These are phyloP conservation scores for Sinhomidia bicolor DNA, from an alignment of 2,888 invertebrate species.

Conservation along the genomic window DNA sequence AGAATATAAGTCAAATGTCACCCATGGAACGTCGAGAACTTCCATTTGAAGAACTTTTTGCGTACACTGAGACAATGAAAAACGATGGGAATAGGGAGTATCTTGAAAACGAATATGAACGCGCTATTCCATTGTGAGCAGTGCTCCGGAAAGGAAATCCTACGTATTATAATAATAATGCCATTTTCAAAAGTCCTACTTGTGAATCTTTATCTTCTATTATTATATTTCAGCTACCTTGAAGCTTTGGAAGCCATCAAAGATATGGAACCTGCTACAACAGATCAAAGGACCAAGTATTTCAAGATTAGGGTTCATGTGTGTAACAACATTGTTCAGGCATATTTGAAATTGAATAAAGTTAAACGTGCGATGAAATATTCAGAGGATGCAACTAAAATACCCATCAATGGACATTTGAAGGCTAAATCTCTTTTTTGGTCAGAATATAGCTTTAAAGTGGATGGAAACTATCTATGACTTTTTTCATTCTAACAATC, in stretches of 20 bases:
- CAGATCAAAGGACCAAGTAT: background rate
- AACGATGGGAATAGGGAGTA: constrained; percentile 36
- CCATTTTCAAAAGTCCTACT: background rate
- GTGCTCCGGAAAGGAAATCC: background rate
- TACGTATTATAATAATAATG: background rate
- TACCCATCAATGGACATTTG: constrained; percentile 80
- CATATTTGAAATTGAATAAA: constrained; percentile 86
- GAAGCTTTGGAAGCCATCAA: background rate
- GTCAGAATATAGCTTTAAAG: background rate
- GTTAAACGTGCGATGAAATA: constrained; percentile 85
- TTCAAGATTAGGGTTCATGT: constrained; percentile 82
- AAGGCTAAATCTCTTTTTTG: constrained; percentile 43
- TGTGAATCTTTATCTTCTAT: background rate
- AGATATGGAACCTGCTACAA: constrained; percentile 81
- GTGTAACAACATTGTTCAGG: constrained; percentile 88
- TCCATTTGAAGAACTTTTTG: constrained; percentile 16
- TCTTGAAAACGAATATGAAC: background rate
- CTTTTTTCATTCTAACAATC: background rate
- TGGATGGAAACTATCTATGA: background rate
- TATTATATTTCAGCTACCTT: constrained; percentile 35
- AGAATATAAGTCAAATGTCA: constrained; percentile 11
- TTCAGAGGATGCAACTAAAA: constrained; percentile 84
- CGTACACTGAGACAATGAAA: constrained; percentile 40
- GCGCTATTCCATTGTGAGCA: background rate
- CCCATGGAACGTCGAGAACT: background rate